Evolutionary conservation across 2,888 invertebrate genomes (phyloP), one percentile per base, ranked within the genome.

Genomic region (Erebia epiphron): DNA sequence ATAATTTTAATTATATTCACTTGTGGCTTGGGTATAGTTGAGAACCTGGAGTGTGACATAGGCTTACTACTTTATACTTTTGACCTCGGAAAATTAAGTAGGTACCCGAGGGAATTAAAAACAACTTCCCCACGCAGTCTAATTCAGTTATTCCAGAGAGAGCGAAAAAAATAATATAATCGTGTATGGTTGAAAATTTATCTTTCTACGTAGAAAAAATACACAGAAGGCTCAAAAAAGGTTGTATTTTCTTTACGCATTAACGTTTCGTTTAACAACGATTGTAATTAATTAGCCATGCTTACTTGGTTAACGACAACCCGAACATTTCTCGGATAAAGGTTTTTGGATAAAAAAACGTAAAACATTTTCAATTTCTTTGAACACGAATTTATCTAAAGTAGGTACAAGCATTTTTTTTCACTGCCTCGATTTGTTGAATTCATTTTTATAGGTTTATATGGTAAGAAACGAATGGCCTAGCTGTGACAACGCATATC

Each of bases 231-330:
- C 77, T 74, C 75, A 81, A 81, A 83, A 81, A 79, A 75, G 76
- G 77, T 64, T 43, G 62, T 62, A 64, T 35, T 71, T 74, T 75
- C 71, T 79, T 83, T 79, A 76, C 78, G 64, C 78, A 73, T 72
- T 78, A 73, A 79, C 78, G 85, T 80, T 82, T 83, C 82, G 83
- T 84, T 85, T 78, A 83, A 75, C 81, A 78, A 78, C 80, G 79
- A 82, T 85, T 82, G 82, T 82, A 83, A 85, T 85, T 86, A 86
- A 86, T 86, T 85, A 84, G 79, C n/a, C 52, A 52, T 78, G 66
- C 73, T 35, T 35, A 35, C 35, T 65, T 66, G 76, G 73, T 75
- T 71, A 74, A 73, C 73, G 65, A 70, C 70, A 77, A 80, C 79
- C 79, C 76, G 75, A 77, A 77, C 75, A 77, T 79, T 77, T 77